A percentile compares a stretch with the other conserved stretches of the same genome.
These are phyloP conservation scores for Pectinophora gossypiella DNA, from an alignment of 1,140 invertebrate genomes.

Conservation along the genomic window DNA sequence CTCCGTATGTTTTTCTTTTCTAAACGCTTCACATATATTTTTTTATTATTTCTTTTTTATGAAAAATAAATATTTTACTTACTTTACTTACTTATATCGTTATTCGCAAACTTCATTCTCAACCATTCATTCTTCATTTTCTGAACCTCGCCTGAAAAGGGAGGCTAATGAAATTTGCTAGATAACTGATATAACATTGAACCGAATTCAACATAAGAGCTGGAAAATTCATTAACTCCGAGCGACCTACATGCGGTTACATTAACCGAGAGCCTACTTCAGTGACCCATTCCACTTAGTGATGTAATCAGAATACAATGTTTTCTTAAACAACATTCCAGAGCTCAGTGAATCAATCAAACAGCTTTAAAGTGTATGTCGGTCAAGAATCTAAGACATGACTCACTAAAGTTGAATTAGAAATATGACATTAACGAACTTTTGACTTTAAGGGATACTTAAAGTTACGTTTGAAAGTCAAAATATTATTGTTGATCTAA, in stretches of 20 bases:
- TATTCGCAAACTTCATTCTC: too few relatives aligned
- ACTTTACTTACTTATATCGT: too few relatives aligned
- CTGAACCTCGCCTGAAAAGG: too few relatives aligned
- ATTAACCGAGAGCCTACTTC: slow-evolving; percentile 19
- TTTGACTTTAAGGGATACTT: too few relatives aligned
- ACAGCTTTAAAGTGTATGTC: neutral
- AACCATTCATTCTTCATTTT: too few relatives aligned
- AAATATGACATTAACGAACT: too few relatives aligned
- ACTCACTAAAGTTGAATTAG: neutral
- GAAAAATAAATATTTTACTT: too few relatives aligned
- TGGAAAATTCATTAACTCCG: neutral
- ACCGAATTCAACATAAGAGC: neutral
- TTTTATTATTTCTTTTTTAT: too few relatives aligned
- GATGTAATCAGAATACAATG: slow-evolving; percentile 27
- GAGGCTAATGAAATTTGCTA: too few relatives aligned
- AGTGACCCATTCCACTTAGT: slow-evolving; percentile 31
- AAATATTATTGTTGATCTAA: too few relatives aligned
- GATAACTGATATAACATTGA: neutral
- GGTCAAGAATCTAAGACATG: neutral
- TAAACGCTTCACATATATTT: neutral
- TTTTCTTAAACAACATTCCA: slow-evolving; percentile 10
- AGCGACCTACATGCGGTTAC: slow-evolving; percentile 21
- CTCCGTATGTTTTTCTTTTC: neutral
- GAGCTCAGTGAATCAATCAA: neutral
- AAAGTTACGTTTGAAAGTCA: too few relatives aligned